Base-by-base conservation (phyloP, 2,888 invertebrate species). In the Sinodicranocentrus sp. region DNA sequence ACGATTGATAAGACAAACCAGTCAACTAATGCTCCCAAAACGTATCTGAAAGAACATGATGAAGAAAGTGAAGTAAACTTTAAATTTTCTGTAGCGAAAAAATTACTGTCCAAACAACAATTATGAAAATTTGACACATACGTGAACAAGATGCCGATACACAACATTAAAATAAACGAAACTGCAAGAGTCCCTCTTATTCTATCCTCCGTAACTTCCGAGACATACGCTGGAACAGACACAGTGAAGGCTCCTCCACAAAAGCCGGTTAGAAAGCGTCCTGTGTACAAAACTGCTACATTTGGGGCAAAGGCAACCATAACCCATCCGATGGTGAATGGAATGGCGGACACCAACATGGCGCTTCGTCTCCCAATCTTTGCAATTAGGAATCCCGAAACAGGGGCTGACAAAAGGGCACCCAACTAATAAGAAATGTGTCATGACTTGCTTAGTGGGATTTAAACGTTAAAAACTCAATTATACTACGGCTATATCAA, bases 351-450 rank as follows among this genome's bases (percentile, higher is more conserved):
- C 0, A 76, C 8, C 19, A 87, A 48, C 85, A 87, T 85, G 17
- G 84, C 85, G 21, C 61, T 61, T 39, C 84, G 82, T 33, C 87
- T 33, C n/a, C 86, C 86, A 6, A 84, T n/a, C 39, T 52, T 61
- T 8, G 78, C 72, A 23, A 85, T 85, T 8, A 72, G 52, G 13
- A 83, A 33, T 10, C 84, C 86, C 1, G 86, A 72, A 23, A 84
- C 68, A 23, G 87, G 88, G 15, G 84, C 86, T 3, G 86, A 78
- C 0, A 84, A 10, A 6, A 87, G 52, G 8, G 86, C 86, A 21
- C 86, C 86, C 19, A 87, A 67, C 85, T 85, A 43, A 8, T 61
- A 23, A 93, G 28, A 21, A 39, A 57, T 23, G 15, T 23, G 39
- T 39, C 13, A 13, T 8, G 13, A 39, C 39, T 39, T 39, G 39